Evolutionary conservation across 1,140 invertebrate genomes (phyloP), one percentile per base, ranked within the genome.

Genomic region (Drosophila burlai): DNA sequence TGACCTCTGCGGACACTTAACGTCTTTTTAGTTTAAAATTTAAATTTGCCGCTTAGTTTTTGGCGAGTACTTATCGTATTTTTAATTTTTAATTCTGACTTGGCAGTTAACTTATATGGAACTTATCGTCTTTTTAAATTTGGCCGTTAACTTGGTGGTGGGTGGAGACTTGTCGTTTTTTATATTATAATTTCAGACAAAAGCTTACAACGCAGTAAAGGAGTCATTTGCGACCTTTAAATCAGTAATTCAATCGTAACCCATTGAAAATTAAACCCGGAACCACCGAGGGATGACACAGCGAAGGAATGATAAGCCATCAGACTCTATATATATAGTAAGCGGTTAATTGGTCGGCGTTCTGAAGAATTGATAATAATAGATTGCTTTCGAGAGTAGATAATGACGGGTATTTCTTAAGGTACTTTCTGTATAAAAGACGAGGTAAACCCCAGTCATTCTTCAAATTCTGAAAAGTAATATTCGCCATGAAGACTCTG

Each of bases 281-380:
- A 55, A 69, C 42, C 15, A 34, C 49, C 26, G 15, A 31, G 29
- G 24, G 34, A 47, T 68, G 67, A 71, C 64, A 29, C n/a, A 68
- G 34, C 64, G 10, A 18, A 47, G 49, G 7, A 26, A 31, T 52
- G 66, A 69, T 69, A 69, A 68, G 60, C n/a, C 47, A 29, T 66
- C 31, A 38, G n/a, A 38, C 26, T 38, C 24, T 67, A 13, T 64
- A 47, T 38, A 40, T 64, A 64, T 64, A 69, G 31, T 71, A 34
- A 24, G 9, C 8, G n/a, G 18, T 40, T 55, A 57, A 68, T 68
- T 57, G 50, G 65, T 24, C 62, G n/a, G 18, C 61, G 11, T 71
- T 68, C 64, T 40, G 26, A 36, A 21, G 42, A 71, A 71, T 57
- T 71, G 67, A 71, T 71, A 71, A 71, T 40, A 42, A 57, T 46